Percentiles rank a stretch among this genome's conserved stretches.
Evolutionary conservation across 1,140 invertebrate genomes (phyloP).

Genomic region (Panagrolaimus sp.): DNA sequence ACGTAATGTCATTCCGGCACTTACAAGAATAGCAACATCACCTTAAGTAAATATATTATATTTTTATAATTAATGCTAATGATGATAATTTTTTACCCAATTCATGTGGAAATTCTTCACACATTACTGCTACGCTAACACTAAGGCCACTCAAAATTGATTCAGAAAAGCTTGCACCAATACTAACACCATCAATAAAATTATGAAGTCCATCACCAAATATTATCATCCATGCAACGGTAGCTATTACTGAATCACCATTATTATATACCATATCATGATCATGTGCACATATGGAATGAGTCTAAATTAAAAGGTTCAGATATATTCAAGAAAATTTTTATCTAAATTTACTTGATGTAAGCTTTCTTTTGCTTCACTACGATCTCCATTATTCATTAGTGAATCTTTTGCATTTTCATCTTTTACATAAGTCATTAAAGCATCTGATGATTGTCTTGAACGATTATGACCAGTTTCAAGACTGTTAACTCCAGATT

Average conservation of each 20-base stretch:
- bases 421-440: not conserved
- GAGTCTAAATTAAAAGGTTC: constrained; percentile 30
- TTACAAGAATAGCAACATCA: constrained; percentile 69
- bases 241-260: constrained; percentile 62
- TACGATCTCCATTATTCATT: too few species aligned
- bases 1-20: constrained; percentile 67
- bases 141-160: constrained; percentile 66
- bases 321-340: not conserved
- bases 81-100: constrained; percentile 62
- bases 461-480: not conserved
- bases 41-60: constrained; percentile 54
- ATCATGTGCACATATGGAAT: constrained; percentile 54
- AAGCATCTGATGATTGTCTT: constrained; percentile 10
- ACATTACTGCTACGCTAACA: constrained; percentile 68
- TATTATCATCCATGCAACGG: constrained; percentile 72
- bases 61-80: too few species aligned
- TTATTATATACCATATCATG: constrained; percentile 46
- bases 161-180: constrained; percentile 69
- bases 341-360: not conserved
- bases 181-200: constrained; percentile 69
- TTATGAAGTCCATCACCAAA: constrained; percentile 71
- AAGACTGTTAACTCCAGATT: not conserved
- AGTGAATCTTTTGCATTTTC: too few species aligned
- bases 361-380: too few species aligned
- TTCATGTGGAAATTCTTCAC: constrained; percentile 71